Evolutionary conservation across 1,140 invertebrate species (phyloP).

Genomic region (Hyles vespertilio): DNA sequence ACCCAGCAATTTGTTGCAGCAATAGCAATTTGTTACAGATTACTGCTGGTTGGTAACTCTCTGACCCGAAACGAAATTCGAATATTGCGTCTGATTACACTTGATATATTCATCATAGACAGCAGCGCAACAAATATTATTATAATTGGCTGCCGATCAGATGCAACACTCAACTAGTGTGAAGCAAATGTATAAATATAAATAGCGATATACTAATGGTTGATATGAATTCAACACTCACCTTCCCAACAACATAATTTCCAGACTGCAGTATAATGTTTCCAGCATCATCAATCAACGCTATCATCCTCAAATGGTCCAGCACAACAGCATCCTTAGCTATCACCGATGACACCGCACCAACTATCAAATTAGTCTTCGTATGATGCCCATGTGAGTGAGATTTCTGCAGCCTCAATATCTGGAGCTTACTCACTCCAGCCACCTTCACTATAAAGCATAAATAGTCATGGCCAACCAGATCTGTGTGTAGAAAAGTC

Average conservation of each 20-base stretch:
- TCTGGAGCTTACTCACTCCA: constrained; percentile 80
- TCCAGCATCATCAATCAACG: constrained; percentile 86
- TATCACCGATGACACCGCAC: constrained; percentile 81
- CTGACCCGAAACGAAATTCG: too few species aligned
- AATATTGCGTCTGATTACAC: too few species aligned
- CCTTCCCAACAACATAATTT: constrained; percentile 85
- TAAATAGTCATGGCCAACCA: constrained; percentile 89
- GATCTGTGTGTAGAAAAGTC: constrained; percentile 88
- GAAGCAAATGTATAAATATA: too few species aligned
- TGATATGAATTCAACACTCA: constrained; percentile 14
- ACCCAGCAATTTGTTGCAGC: too few species aligned
- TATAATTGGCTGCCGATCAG: too few species aligned
- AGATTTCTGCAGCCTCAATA: constrained; percentile 86
- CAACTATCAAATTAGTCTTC: constrained; percentile 82
- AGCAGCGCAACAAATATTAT: too few species aligned
- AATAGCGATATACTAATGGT: background rate
- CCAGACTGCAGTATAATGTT: constrained; percentile 92
- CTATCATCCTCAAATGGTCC: constrained; percentile 87
- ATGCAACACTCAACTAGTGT: too few species aligned
- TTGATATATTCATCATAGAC: too few species aligned
- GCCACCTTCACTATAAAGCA: constrained; percentile 84
- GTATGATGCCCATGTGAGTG: constrained; percentile 75
- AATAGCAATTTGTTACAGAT: too few species aligned
- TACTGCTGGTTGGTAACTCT: too few species aligned
- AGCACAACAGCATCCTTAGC: constrained; percentile 91